Percentiles rank a stretch among this genome's conserved stretches.
These are phyloP conservation scores for Drosophila repletoides DNA, from an alignment of 1,140 invertebrate species.

Conservation along the genomic window DNA sequence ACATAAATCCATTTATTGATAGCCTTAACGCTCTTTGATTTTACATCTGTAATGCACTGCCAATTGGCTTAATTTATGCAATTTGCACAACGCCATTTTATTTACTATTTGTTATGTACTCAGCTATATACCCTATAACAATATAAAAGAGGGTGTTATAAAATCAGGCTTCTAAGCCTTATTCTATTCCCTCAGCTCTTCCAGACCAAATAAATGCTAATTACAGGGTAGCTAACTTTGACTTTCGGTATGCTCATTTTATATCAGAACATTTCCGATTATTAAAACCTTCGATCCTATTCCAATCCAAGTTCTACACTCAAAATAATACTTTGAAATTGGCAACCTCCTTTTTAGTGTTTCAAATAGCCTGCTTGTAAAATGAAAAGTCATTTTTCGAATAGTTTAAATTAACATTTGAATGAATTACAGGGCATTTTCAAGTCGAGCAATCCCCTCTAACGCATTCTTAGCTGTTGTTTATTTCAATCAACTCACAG, in stretches of 20 bases:
- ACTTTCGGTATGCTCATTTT: too few relatives aligned
- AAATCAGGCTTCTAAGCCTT: neutral
- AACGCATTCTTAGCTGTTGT: neutral
- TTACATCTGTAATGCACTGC: constrained; percentile 37
- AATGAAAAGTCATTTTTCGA: too few relatives aligned
- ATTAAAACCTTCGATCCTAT: too few relatives aligned
- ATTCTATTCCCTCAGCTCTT: too few relatives aligned
- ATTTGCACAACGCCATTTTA: constrained; percentile 47
- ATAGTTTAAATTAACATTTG: neutral
- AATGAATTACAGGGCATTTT: constrained; percentile 10
- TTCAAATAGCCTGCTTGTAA: too few relatives aligned
- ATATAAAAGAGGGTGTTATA: neutral
- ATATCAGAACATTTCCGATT: too few relatives aligned
- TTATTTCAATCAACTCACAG: constrained; percentile 29
- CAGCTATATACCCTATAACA: constrained; percentile 22
- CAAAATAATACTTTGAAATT: too few relatives aligned
- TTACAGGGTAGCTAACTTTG: neutral
- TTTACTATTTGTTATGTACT: constrained; percentile 2
- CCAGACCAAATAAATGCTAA: too few relatives aligned
- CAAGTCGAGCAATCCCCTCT: neutral
- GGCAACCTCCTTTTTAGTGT: too few relatives aligned
- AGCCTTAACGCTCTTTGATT: constrained; percentile 5
- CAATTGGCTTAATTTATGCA: constrained; percentile 61
- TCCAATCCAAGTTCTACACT: too few relatives aligned
- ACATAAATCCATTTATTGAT: constrained; percentile 28